Evolutionary conservation across 2,113 vertebrate genomes (phyloP), one percentile per base, ranked within the genome.

Genomic region (Cololabis saira): DNA sequence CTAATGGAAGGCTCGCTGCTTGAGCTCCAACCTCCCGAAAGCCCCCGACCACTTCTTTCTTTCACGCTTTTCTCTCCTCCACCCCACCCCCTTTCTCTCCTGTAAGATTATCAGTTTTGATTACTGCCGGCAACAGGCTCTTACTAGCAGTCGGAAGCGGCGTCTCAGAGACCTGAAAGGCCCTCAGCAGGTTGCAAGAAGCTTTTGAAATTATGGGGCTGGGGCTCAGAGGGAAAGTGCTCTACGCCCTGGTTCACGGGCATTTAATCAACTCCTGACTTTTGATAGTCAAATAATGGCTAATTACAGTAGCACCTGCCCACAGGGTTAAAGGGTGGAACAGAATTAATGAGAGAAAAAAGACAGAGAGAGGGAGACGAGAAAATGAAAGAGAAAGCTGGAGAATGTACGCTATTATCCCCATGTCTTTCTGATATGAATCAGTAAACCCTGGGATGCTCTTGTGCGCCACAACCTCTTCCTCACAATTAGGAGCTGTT

Each of bases 271-370:
- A 96, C 95, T 95, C 88, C 95, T 95, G 95, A 97, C 96, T 97
- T 98, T 97, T 98, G 96, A 98, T 98, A 96, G 96, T 97, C 96
- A 97, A 98, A 98, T 97, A 99, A 98, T 96, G 96, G 96, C 96
- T 98, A 98, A 99, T 99, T 98, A 98, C 95, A 96, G 95, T 96
- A 95, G 95, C 96, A 98, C 97, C 96, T 99, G 97, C 97, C 96
- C 95, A 93, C 94, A 88, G 91, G 95, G 94, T 95, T 94, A 92
- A 92, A 94, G 93, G 95, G 92, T 83, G 90, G 95, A 94, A 94
- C 92, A 91, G 90, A 94, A 94, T 95, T 95, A 95, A 95, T 94
- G 94, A 94, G 92, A 69, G 81, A 67, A 74, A n/a, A 74, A 68
- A 57, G 74, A 74, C 57, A 41, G 62, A 56, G 72, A 58, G 27